Evolutionary conservation across 2,113 vertebrate genomes (phyloP), one percentile per base, ranked within the genome.

Genomic region (Catagonus wagneri): DNA sequence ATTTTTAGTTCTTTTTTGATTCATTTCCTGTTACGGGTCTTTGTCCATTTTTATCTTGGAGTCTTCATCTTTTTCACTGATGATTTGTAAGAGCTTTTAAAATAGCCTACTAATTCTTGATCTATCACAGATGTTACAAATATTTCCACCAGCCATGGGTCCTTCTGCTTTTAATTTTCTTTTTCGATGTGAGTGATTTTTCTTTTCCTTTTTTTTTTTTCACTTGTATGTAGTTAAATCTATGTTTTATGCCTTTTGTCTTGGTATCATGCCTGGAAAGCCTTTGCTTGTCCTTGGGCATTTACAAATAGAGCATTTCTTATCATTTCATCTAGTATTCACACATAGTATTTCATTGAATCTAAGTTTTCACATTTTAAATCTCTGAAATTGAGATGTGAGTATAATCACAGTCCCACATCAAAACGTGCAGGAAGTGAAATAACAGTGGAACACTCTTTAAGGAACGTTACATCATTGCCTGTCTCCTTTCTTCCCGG

Each of bases 1-100:
- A 44, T 72, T 92, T 91, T 88, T 83, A 95, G 71, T 65, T 96
- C 80, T 96, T 74, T 69, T 95, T 93, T 96, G 56, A 34, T 96
- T 74, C 81, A 93, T 75, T 95, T 93, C 69, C 79, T 65, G 44
- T 93, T 66, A 50, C 44, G 69, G 52, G 29, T 68, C n/a, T 85
- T 86, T 83, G 93, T 84, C 89, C n/a, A 25, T 96, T 94, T 97
- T 96, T 83, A 89, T 79, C 84, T 34, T 39, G 60, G 83, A 22
- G 19, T 32, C 69, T 92, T 96, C 81, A n/a, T 78, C 68, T 90
- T 89, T 89, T 83, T 95, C 34, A 81, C 68, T 80, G 54, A 81
- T 93, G 81, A 84, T 34, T 56, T 94, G 71, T 78, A 68, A 90
- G n/a, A n/a, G 29, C 15, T 61, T 92, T 96, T 72, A 95, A 92